Base-by-base conservation (phyloP, 2,797 vertebrate species). In the Anniella stebbinsi region DNA sequence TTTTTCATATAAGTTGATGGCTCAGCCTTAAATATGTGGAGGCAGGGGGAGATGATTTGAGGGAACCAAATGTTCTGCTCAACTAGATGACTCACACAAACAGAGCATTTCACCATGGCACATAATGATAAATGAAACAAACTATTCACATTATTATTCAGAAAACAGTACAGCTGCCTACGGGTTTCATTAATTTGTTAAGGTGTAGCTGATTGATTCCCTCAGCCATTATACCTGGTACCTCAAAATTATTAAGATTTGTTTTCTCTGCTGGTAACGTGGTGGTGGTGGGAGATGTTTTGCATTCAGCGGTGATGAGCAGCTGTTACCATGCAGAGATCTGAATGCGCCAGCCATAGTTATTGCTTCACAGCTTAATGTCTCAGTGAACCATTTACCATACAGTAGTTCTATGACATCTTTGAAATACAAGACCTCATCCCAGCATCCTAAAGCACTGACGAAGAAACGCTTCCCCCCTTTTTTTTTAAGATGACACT, bases 31-130 rank as follows among this genome's bases (percentile, higher is more conserved):
- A 93, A 77, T 77, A 17, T 75, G 72, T 4, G n/a, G 84, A 38
- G 54, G 88, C 93, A 91, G 76, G 86, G 28, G 23, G 89, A 45
- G 92, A 90, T 91, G 81, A 72, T 83, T 93, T 96, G 86, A 75
- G n/a, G 28, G 84, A 80, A 95, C 88, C 90, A 69, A 92, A 89
- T 94, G 87, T 95, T 94, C 90, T 69, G 33, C 72, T 93, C 88
- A 90, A 67, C 73, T 54, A 89, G 18, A 89, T 93, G 80, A 96
- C 93, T 94, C 90, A 94, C 93, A 82, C 70, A 88, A 88, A 87
- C 87, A 81, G 66, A 87, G 23, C 75, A 48, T 51, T 63, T 73
- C 73, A 63, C 76, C 89, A 82, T 90, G 60, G 83, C 8, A n/a
- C 41, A 57, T 41, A 89, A 80, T 0, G 45, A 93, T 86, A 81